Base-by-base conservation (phyloP, 1,140 invertebrate species). In the Drosophila pandora region DNA sequence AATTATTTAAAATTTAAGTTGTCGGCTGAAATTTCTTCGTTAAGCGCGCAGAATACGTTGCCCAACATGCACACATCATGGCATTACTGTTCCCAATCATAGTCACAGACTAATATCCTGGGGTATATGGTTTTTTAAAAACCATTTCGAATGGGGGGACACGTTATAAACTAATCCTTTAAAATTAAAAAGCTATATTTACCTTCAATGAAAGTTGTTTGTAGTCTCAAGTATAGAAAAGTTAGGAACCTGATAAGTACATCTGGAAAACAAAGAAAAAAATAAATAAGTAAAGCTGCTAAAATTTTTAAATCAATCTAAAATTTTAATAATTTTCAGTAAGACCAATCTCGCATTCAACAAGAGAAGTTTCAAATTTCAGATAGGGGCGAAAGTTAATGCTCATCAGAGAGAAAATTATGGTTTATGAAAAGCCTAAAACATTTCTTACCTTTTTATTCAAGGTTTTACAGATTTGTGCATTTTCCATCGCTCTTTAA, bases 101-200 rank as follows among this genome's bases (percentile, higher is more conserved):
- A 91, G 90, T 91, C 90, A 91, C 90, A 90, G 70, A 62, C 49
- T 91, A 85, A 90, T 90, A 90, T 90, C 81, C 60, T 90, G 90
- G 90, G 90, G 89, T 90, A 37, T 37, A 12, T 4, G 12, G 34
- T 6, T 28, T 28, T 28, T 28, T 28, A 28, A 1, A 37, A 34
- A 34, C 3, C 8, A 37, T 37, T 10, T 2, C 8, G 1, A 8
- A 37, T n/a, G 6, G 39, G 5, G 13, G 39, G 0, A 41, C 17
- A 2, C 0, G 3, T 41, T 13, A 2, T 4, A 10, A 34, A 34
- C 32, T 34, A 9, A 34, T 10, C 1, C 6, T 28, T 25, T 2
- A 1, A 28, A 7, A 6, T 28, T 0, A 25, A 25, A 28, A 28
- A 1, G 5, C 7, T 25, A 6, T 28, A 28, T 28, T 28, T 37